Percentiles rank a stretch among this genome's conserved stretches.
phyloP scores from a whole-genome alignment of 2,797 vertebrate genomes.

The Acrossocheilus fasciatus region DNA sequence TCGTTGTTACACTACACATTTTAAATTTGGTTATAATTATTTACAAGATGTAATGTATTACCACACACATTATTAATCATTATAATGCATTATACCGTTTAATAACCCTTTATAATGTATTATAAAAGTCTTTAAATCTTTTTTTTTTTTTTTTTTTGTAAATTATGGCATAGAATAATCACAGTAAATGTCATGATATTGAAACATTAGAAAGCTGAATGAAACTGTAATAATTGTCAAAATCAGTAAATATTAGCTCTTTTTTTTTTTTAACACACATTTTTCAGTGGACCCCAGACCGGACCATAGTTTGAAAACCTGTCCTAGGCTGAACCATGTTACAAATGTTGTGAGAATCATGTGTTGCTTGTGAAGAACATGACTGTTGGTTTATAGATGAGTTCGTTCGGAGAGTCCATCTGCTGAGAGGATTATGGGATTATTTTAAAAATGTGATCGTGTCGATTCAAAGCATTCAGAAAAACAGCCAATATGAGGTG shows the following conservation, averaged over 20 bases:
- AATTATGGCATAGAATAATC: neutral
- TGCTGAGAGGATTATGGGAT: constrained; percentile 51
- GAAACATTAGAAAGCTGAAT: neutral
- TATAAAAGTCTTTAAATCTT: too few species aligned
- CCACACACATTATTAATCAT: neutral
- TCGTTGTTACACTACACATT: neutral
- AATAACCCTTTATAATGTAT: neutral
- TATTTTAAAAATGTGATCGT: constrained; percentile 27
- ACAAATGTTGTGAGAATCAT: neutral
- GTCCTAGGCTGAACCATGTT: neutral
- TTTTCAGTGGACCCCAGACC: neutral
- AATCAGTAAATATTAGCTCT: neutral
- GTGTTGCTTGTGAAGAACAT: neutral
- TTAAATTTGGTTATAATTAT: neutral
- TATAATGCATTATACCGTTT: too few species aligned
- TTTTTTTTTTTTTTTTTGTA: too few species aligned
- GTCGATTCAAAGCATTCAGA: neutral
- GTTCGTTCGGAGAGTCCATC: neutral
- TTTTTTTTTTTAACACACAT: neutral
- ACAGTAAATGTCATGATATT: neutral
- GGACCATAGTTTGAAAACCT: neutral
- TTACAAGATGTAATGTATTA: neutral
- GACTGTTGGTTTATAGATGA: neutral
- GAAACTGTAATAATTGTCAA: too few species aligned
- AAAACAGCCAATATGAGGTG: neutral